Conservation (phyloP, 1,140 invertebrate species). For the Brachionus angularis region DNA sequence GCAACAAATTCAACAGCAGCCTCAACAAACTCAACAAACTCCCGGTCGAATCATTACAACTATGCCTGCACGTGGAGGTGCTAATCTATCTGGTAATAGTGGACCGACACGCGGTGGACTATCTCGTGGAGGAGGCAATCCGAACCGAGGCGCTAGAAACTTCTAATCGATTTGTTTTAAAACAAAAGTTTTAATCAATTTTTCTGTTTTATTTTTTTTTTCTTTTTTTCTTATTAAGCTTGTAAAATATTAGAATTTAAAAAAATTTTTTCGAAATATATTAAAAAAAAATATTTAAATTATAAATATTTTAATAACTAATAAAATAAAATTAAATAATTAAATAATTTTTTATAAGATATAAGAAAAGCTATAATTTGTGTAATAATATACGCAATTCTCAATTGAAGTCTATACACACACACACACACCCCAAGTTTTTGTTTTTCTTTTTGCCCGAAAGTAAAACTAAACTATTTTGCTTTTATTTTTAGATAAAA, state of each 20-base stretch:
- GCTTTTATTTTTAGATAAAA: too few species aligned
- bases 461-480: too few species aligned
- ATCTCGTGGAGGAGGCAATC: neutral
- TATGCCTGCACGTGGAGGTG: neutral
- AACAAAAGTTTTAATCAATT: too few species aligned
- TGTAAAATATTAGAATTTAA: too few species aligned
- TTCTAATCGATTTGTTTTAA: too few species aligned
- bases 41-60: neutral
- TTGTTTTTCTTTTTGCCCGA: too few species aligned
- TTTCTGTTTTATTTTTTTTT: too few species aligned
- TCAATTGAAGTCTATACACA: too few species aligned
- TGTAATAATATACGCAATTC: constrained; percentile 42
- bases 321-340: neutral
- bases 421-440: too few species aligned
- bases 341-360: neutral
- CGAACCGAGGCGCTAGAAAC: constrained; percentile 7
- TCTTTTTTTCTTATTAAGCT: too few species aligned
- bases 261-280: too few species aligned
- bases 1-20: neutral
- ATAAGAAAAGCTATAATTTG: neutral
- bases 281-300: neutral
- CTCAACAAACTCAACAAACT: neutral
- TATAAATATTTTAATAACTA: neutral
- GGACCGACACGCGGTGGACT: constrained; percentile 3
- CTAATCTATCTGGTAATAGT: neutral